Conservation (phyloP, 2,113 vertebrate species). For the Erythrolamprus reginae region DNA sequence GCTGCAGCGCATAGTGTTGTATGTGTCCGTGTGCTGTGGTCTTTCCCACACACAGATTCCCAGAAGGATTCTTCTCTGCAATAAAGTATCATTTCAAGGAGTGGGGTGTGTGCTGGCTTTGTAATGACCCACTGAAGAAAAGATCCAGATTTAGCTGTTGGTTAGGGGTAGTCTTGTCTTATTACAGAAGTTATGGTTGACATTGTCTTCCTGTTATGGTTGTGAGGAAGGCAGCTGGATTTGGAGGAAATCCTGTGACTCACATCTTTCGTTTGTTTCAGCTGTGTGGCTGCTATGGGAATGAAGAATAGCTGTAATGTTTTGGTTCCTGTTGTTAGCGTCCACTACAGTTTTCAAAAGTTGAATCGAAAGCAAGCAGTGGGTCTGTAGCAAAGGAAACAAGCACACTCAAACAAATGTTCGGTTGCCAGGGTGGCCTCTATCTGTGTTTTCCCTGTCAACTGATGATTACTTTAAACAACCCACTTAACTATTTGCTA, state of each 20-base stretch:
- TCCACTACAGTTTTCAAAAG: not conserved
- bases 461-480: not conserved
- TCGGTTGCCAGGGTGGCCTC: not conserved
- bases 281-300: not conserved
- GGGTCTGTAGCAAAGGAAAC: not conserved
- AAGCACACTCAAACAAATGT: not conserved
- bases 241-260: not conserved
- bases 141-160: not conserved
- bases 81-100: not conserved
- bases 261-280: not conserved
- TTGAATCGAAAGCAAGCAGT: not conserved
- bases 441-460: not conserved
- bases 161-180: not conserved
- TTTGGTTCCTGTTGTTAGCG: not conserved
- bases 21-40: not conserved
- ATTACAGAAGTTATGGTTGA: not conserved
- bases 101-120: not conserved
- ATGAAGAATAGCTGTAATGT: not conserved
- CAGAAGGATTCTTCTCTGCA: not conserved
- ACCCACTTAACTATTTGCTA: not conserved
- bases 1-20: conserved; percentile 18
- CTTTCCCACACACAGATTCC: not conserved
- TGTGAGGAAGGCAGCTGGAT: not conserved
- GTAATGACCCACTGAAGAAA: not conserved
- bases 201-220: not conserved